Evolutionary conservation across 2,888 invertebrate species (phyloP), one percentile per base, ranked within the genome.

Genomic region (Muschampia plurimacula): DNA sequence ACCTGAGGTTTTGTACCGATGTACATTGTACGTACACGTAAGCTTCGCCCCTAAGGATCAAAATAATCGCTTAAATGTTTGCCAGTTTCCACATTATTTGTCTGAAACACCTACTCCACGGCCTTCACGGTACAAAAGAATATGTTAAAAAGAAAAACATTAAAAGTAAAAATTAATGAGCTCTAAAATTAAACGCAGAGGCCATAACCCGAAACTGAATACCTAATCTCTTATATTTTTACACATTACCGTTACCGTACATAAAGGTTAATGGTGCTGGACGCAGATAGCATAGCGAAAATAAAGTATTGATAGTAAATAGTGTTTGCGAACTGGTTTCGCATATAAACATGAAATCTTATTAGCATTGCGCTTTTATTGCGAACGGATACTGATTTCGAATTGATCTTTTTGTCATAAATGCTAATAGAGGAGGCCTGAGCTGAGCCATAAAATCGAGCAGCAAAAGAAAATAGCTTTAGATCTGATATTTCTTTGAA

Each of bases 361-460:
- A 72, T 67, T 67, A 67, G 36, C 60, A 66, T 57, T 52, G 55
- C 22, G 22, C 32, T 67, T 72, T 72, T 72, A 72, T 67, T 67
- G 55, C 44, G 32, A 55, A 63, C 72, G 62, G 72, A 72, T 67
- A 67, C 55, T 15, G 15, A 62, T 15, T 15, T 15, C 32, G 55
- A 62, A 28, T 46, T 52, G 22, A 62, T 69, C n/a, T 63, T 72
- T 67, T 63, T 55, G 55, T 55, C 55, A 63, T 72, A 72, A 72
- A 72, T n/a, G n/a, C 67, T 52, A 59, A 59, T 59, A 28, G 57
- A 0, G 3, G 57, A 60, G 12, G 39, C n/a, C 32, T 32, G 13
- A 15, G 22, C 22, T 22, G 22, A 22, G 8, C 41, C 28, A 62
- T 71, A 66, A 66, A 59, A 39, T 39, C 28, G 28, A 55, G 10